phyloP scores from a whole-genome alignment of 92 coral and sea anemone species.

The Hydrozoanthus gracilis region DNA sequence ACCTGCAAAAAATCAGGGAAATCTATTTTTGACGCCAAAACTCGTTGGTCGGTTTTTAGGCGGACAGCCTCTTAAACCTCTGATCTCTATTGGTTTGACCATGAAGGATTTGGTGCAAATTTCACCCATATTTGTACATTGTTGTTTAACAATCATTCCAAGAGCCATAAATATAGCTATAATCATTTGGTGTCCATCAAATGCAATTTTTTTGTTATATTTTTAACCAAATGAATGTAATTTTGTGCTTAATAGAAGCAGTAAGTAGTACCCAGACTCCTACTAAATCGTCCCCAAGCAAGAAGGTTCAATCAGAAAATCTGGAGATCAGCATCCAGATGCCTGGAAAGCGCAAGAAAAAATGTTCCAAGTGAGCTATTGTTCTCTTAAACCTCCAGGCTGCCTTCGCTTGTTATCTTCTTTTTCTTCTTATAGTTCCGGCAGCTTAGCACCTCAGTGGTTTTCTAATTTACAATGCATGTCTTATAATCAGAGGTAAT shows the following conservation, averaged over 20 bases:
- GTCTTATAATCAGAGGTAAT: no score
- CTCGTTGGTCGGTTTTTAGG: no score
- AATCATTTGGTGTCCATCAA: neutral
- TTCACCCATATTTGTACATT: no score
- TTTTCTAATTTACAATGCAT: no score
- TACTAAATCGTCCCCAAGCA: conserved; percentile 38
- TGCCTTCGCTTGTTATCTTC: neutral
- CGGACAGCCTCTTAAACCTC: no score
- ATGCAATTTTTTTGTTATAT: neutral
- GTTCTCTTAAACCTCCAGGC: neutral
- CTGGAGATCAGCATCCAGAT: conserved; percentile 90
- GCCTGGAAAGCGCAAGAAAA: conserved; percentile 81
- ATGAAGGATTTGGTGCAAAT: no score
- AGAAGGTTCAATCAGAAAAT: conserved; percentile 47
- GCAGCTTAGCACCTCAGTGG: no score
- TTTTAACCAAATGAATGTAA: neutral
- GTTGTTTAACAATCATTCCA: no score
- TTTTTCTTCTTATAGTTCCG: neutral
- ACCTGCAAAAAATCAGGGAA: no score
- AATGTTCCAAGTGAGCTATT: conserved; percentile 29
- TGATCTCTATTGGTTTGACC: no score
- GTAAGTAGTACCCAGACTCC: conserved; percentile 44
- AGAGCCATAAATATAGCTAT: neutral
- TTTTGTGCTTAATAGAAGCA: neutral
- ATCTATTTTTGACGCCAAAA: no score